Percentiles rank a stretch among this genome's conserved stretches.
Evolutionary conservation across 1,140 invertebrate genomes (phyloP).

Genomic region (Drosophila rhopaloa): DNA sequence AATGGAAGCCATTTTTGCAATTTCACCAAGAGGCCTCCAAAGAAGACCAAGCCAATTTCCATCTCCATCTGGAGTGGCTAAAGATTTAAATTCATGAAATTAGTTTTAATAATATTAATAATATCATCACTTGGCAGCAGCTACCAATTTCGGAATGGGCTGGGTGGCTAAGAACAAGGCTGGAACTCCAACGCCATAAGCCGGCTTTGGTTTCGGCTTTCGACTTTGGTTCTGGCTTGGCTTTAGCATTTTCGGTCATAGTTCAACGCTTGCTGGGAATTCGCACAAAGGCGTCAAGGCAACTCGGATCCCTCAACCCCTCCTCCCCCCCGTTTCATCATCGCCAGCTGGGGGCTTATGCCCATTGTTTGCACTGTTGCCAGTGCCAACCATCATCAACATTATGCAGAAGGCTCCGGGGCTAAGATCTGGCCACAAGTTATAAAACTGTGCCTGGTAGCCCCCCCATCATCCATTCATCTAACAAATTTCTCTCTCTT

Average conservation of each 20-base stretch:
- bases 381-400: slow-evolving; percentile 64
- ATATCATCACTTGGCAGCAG: slow-evolving; percentile 70
- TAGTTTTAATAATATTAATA: slow-evolving; percentile 81
- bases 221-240: slow-evolving; percentile 61
- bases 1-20: background rate
- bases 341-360: slow-evolving; percentile 47
- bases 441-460: slow-evolving; percentile 58
- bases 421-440: slow-evolving; percentile 64
- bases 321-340: slow-evolving; percentile 1
- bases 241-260: slow-evolving; percentile 67
- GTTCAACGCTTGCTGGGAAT: slow-evolving; percentile 64
- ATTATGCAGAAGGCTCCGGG: slow-evolving; percentile 37
- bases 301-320: slow-evolving; percentile 28
- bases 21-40: background rate
- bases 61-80: background rate
- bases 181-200: slow-evolving; percentile 44
- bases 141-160: background rate
- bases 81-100: slow-evolving; percentile 67
- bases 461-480: slow-evolving; percentile 3
- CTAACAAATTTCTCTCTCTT: slow-evolving; percentile 57
- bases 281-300: slow-evolving; percentile 72
- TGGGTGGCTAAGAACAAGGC: slow-evolving; percentile 1
- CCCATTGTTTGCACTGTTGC: slow-evolving; percentile 74
- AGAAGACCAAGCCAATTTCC: background rate
- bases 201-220: slow-evolving; percentile 59